Percentiles rank a stretch among this genome's conserved stretches.
Conservation (phyloP, 2,113 vertebrate species). For the Hydrochoerus hydrochaeris region DNA sequence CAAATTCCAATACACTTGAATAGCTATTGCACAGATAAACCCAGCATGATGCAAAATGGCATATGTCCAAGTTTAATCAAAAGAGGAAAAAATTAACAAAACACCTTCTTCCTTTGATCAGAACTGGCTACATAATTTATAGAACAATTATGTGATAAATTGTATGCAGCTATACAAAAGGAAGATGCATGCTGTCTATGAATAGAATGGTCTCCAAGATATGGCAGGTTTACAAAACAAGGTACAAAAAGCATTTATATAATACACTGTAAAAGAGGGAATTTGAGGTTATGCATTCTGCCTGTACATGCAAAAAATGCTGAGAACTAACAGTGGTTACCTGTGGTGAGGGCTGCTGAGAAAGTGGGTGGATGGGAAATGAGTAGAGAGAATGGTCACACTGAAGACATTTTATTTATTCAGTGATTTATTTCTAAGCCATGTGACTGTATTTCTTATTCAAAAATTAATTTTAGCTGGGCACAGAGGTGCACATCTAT, state of each 20-base stretch:
- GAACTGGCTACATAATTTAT: not conserved
- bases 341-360: not conserved
- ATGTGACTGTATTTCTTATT: not conserved
- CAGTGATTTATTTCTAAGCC: slow-evolving; percentile 8
- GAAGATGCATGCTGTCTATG: too few species aligned
- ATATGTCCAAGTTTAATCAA: not conserved
- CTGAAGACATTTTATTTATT: not conserved
- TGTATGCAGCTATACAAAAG: not conserved
- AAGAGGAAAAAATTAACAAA: not conserved
- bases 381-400: not conserved
- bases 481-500: not conserved
- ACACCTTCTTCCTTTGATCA: not conserved
- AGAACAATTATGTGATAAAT: not conserved
- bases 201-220: not conserved
- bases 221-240: not conserved
- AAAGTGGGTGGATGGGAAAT: not conserved
- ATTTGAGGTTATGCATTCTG: not conserved
- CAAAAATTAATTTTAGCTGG: slow-evolving; percentile 8
- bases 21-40: not conserved
- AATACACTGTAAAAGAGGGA: not conserved
- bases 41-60: not conserved
- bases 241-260: not conserved
- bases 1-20: not conserved
- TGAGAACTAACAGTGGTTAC: not conserved
- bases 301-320: not conserved